phyloP scores from a whole-genome alignment of 2,888 invertebrate species.

The Octonoba sinensis region DNA sequence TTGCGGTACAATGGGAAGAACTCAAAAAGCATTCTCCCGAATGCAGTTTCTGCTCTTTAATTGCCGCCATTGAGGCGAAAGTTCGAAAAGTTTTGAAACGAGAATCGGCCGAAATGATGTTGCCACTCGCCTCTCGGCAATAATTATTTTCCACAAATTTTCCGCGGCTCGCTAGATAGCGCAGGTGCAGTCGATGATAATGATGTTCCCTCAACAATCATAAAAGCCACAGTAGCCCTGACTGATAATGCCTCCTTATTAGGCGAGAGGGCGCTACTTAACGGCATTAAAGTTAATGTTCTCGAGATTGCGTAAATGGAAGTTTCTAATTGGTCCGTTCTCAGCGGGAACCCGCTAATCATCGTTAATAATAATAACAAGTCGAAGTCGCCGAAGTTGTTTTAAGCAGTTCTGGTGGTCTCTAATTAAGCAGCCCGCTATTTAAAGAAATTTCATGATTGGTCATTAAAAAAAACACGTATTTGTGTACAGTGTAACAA shows the following conservation, averaged over 20 bases:
- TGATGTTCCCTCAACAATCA: slow-evolving; percentile 49
- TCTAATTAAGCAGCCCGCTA: slow-evolving; percentile 19
- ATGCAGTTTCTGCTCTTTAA: slow-evolving; percentile 1
- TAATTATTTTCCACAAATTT: slow-evolving; percentile 50
- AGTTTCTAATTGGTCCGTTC: slow-evolving; percentile 57
- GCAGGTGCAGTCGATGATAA: slow-evolving; percentile 57
- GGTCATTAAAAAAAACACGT: too few species aligned
- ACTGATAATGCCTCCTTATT: slow-evolving; percentile 40
- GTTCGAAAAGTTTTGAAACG: background rate
- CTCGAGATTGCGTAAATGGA: slow-evolving; percentile 46
- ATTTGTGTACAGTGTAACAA: too few species aligned
- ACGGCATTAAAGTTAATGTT: slow-evolving; percentile 58
- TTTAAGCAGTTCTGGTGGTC: slow-evolving; percentile 37
- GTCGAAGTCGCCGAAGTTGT: slow-evolving; percentile 41
- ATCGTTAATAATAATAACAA: slow-evolving; percentile 60
- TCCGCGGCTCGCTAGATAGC: slow-evolving; percentile 42
- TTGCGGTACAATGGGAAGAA: too few species aligned
- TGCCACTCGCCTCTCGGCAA: slow-evolving; percentile 31
- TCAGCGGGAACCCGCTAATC: slow-evolving; percentile 42
- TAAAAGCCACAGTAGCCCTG: slow-evolving; percentile 50
- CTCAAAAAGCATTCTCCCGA: too few species aligned
- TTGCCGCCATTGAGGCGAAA: slow-evolving; percentile 13
- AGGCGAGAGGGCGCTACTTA: slow-evolving; percentile 55
- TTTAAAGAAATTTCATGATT: too few species aligned
- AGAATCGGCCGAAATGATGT: slow-evolving; percentile 10